phyloP scores from a whole-genome alignment of 2,888 invertebrate genomes.

The Theodoxus fluviatilis region DNA sequence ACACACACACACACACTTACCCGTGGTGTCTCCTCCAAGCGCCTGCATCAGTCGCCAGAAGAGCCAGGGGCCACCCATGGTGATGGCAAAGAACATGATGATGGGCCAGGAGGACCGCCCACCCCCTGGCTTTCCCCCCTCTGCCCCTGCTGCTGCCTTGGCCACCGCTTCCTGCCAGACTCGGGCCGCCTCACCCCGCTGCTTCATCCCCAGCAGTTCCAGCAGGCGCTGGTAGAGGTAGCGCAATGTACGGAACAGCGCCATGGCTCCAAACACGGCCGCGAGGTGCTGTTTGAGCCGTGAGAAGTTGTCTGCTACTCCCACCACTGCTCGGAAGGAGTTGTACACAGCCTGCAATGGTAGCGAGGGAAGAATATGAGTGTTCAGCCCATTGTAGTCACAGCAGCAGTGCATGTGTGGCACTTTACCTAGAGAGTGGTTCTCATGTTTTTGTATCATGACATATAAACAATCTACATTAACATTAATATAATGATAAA shows the following conservation, averaged over 20 bases:
- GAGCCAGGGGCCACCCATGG: conserved; percentile 90
- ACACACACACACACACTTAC: conserved; percentile 16
- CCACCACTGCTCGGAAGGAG: conserved; percentile 92
- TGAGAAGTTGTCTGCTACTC: conserved; percentile 94
- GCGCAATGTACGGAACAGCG: conserved; percentile 79
- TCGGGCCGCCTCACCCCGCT: conserved; percentile 63
- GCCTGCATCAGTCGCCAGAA: conserved; percentile 80
- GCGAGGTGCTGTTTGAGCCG: conserved; percentile 82
- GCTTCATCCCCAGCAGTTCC: conserved; percentile 70
- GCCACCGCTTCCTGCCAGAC: conserved; percentile 59
- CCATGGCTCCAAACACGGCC: conserved; percentile 86
- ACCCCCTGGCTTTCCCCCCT: conserved; percentile 66
- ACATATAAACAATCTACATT: too few species aligned
- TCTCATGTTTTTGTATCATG: too few species aligned
- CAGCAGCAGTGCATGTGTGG: too few species aligned
- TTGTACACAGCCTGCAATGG: conserved; percentile 94
- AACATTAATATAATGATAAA: too few species aligned
- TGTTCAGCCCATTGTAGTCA: too few species aligned
- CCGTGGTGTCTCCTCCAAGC: conserved; percentile 38
- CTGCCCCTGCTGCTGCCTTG: conserved; percentile 39
- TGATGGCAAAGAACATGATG: conserved; percentile 84
- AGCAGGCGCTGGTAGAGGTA: conserved; percentile 83
- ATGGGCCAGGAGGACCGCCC: conserved; percentile 82
- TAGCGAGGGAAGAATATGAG: too few species aligned
- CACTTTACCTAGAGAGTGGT: too few species aligned